phyloP scores from a whole-genome alignment of 2,797 vertebrate genomes.

The Centroberyx gerrardi region DNA sequence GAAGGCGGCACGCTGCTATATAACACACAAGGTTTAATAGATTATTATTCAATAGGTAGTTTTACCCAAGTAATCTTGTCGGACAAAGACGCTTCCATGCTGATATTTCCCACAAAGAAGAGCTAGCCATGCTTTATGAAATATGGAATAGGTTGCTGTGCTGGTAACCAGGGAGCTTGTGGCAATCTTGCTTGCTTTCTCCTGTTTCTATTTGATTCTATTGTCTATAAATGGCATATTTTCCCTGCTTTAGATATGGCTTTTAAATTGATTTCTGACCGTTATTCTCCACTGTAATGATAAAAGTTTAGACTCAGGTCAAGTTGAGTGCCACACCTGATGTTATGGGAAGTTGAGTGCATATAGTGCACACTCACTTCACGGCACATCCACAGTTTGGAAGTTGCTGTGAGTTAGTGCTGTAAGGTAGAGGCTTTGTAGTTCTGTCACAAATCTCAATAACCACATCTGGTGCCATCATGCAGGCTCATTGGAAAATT shows the following conservation, averaged over 20 bases:
- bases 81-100: neutral
- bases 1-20: neutral
- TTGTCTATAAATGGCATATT: too few relatives aligned
- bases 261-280: too few relatives aligned
- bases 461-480: too few relatives aligned
- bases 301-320: too few relatives aligned
- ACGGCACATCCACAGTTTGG: neutral
- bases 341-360: too few relatives aligned
- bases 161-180: neutral
- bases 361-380: too few relatives aligned
- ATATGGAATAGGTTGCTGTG: neutral
- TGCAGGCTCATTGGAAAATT: too few relatives aligned
- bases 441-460: too few relatives aligned
- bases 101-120: neutral
- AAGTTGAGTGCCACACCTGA: too few relatives aligned
- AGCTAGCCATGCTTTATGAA: neutral
- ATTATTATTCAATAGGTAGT: neutral
- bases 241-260: too few relatives aligned
- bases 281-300: too few relatives aligned
- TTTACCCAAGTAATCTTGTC: neutral
- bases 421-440: neutral
- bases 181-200: neutral
- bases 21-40: neutral
- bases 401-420: neutral
- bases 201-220: too few relatives aligned